Evolutionary conservation across 2,113 vertebrate species (phyloP).

Genomic region (Puffinus mauretanicus): DNA sequence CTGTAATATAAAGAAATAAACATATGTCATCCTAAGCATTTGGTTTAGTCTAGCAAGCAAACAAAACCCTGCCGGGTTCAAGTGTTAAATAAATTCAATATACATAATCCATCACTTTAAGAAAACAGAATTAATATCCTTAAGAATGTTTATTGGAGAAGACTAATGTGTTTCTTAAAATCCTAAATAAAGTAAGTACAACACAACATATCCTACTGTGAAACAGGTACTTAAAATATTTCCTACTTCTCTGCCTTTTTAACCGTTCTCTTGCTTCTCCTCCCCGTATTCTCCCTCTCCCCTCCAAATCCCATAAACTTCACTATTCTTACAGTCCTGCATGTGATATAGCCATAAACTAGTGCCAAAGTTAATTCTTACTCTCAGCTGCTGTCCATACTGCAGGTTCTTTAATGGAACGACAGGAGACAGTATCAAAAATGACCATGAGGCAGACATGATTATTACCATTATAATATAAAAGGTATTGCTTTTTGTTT

Average conservation of each 20-base stretch:
- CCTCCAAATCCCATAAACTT: neutral
- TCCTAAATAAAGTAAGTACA: conserved; percentile 12
- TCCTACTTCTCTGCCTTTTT: neutral
- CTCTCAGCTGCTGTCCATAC: neutral
- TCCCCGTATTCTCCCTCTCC: neutral
- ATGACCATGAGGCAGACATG: neutral
- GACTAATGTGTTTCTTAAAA: neutral
- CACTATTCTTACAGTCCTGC: neutral
- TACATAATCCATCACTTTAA: neutral
- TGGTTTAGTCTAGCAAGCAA: conserved; percentile 47
- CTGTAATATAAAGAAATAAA: conserved; percentile 65
- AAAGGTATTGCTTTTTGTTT: neutral
- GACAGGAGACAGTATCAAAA: neutral
- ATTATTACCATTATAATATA: neutral
- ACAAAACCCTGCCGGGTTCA: neutral
- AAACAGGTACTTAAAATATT: neutral
- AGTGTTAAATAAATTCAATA: neutral
- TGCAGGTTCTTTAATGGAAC: neutral
- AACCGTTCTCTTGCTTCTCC: neutral
- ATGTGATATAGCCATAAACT: neutral
- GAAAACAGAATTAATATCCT: conserved; percentile 36
- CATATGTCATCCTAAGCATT: neutral
- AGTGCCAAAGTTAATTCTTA: neutral
- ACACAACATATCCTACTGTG: neutral
- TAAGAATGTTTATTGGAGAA: conserved; percentile 17